A percentile compares a stretch with the other conserved stretches of the same genome.
Evolutionary conservation across 2,888 invertebrate species (phyloP).

Genomic region (Lasioglossum calceatum): DNA sequence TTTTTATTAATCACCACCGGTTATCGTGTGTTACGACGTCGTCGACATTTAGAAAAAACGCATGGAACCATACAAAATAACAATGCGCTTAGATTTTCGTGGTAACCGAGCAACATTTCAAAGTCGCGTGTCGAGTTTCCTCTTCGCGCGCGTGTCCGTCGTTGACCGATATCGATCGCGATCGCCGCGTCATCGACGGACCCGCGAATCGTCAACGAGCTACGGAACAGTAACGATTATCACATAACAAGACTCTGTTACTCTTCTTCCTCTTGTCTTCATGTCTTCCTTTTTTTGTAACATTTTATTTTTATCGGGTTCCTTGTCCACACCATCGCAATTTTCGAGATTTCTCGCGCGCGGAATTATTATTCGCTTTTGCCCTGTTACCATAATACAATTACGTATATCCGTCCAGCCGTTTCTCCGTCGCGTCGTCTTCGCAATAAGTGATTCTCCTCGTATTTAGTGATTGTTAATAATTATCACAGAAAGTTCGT

Average conservation of each 20-base stretch:
- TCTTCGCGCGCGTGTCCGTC: slow-evolving; percentile 24
- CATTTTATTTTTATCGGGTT: background rate
- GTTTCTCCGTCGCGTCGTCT: slow-evolving; percentile 33
- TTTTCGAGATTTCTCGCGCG: background rate
- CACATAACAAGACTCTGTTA: slow-evolving; percentile 71
- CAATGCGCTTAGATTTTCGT: slow-evolving; percentile 81
- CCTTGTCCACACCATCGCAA: background rate
- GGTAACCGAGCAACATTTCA: slow-evolving; percentile 79
- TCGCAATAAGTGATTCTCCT: slow-evolving; percentile 64
- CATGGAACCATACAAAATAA: slow-evolving; percentile 82
- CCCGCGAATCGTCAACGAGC: slow-evolving; percentile 74
- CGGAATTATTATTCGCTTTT: background rate
- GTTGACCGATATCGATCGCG: slow-evolving; percentile 21
- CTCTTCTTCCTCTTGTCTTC: background rate
- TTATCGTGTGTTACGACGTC: slow-evolving; percentile 74
- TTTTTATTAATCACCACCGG: slow-evolving; percentile 76
- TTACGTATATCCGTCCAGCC: slow-evolving; percentile 40
- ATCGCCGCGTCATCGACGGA: slow-evolving; percentile 66
- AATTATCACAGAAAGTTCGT: slow-evolving; percentile 85
- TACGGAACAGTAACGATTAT: slow-evolving; percentile 76
- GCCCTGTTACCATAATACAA: slow-evolving; percentile 9
- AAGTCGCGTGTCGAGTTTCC: slow-evolving; percentile 61
- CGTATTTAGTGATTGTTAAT: slow-evolving; percentile 84
- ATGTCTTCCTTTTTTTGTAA: background rate
- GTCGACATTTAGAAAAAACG: slow-evolving; percentile 80